Conservation (phyloP, 2,888 invertebrate species). For the Mythimna loreyi region DNA sequence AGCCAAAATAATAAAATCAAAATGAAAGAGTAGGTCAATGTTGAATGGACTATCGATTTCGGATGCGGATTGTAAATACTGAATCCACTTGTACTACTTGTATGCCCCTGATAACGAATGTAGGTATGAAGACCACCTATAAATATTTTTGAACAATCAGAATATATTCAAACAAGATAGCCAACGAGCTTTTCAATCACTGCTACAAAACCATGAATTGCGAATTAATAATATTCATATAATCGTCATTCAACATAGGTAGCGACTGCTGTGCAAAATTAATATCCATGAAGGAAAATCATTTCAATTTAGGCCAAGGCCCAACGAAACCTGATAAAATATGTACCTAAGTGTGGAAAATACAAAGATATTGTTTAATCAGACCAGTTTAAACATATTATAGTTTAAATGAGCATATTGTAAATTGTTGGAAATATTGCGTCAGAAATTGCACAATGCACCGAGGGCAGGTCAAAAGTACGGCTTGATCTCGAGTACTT, state of each 20-base stretch:
- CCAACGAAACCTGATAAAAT: constrained; percentile 60
- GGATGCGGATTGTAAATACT: constrained; percentile 73
- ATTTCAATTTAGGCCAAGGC: constrained; percentile 68
- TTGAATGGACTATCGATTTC: constrained; percentile 75
- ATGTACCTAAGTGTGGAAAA: constrained; percentile 52
- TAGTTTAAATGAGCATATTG: constrained; percentile 56
- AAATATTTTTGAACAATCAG: constrained; percentile 17
- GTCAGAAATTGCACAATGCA: constrained; percentile 75
- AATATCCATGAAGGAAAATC: constrained; percentile 63
- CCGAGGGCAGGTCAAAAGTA: constrained; percentile 61
- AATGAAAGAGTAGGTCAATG: constrained; percentile 80
- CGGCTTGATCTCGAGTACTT: constrained; percentile 52
- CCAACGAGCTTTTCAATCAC: constrained; percentile 27
- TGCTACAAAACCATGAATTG: constrained; percentile 45
- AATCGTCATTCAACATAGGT: constrained; percentile 47
- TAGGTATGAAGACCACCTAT: constrained; percentile 31
- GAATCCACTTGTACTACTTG: constrained; percentile 76
- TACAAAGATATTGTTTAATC: constrained; percentile 45
- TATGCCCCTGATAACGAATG: constrained; percentile 66
- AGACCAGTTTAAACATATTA: constrained; percentile 51
- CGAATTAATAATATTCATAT: constrained; percentile 52
- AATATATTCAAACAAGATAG: constrained; percentile 9
- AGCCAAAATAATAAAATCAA: constrained; percentile 69
- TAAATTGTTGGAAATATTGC: constrained; percentile 71
- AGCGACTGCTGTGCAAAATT: constrained; percentile 46